Base-by-base conservation (phyloP, 2,797 vertebrate species). In the Ceyx erithaca region DNA sequence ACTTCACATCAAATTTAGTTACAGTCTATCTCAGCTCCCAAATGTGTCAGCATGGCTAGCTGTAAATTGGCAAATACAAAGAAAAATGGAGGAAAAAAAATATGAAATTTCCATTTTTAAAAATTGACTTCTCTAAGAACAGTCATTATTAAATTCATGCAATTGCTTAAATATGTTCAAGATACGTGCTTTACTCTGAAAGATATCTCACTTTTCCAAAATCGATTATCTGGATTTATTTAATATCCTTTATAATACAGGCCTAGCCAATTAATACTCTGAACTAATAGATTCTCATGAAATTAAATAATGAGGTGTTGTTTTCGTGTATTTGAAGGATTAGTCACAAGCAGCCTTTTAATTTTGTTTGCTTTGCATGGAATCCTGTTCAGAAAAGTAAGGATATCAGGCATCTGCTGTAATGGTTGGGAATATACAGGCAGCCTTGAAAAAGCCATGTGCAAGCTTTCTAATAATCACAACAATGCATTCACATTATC, bases 1-100 rank as follows among this genome's bases (percentile, higher is more conserved):
- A 95, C 93, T 97, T 87, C 82, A 85, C 81, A 96, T 97, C 90
- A 93, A 94, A 94, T 95, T 96, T 97, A 96, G 96, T 94, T 97
- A 95, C 87, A 85, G 88, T 90, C 48, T 92, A 94, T 96, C 93
- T 97, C 87, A 96, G 92, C 94, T 95, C 93, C 84, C 90, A 91
- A 94, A 96, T 55, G 63, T 96, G 87, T 94, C 97, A 96, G 82
- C 40, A 68, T 82, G 89, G 92, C 70, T 96, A 93, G 94, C 78
- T 94, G 84, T 90, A 96, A 96, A 94, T 66, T 83, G 83, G 83
- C 94, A 96, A 97, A 97, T 30, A 95, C 8, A 73, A 70, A 92
- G 16, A 20, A 76, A 87, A 94, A 85, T 9, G n/a, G 19, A 46
- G 25, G 48, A 13, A 30, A 2, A 2, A 89, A 43, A 68, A 76